phyloP scores from a whole-genome alignment of 2,888 invertebrate genomes.

The Metellina segmentata region DNA sequence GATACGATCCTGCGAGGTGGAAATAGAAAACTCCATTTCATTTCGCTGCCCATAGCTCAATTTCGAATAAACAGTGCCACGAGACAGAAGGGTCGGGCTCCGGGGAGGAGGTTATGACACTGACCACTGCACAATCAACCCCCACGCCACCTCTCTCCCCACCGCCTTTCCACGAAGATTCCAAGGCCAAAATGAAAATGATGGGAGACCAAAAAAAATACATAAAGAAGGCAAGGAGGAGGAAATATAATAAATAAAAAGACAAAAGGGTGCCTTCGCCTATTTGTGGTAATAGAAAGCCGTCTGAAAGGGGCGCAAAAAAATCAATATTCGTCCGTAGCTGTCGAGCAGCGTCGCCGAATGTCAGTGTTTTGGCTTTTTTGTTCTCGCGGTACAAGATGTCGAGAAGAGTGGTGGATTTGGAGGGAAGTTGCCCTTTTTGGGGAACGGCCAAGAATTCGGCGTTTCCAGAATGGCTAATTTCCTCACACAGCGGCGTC shows the following conservation, averaged over 20 bases:
- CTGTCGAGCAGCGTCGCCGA: conserved; percentile 14
- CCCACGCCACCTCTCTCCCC: background rate
- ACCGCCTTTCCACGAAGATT: background rate
- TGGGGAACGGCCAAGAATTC: conserved; percentile 20
- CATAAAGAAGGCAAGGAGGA: conserved; percentile 10
- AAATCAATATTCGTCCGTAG: conserved; percentile 65
- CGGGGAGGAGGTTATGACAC: conserved; percentile 21
- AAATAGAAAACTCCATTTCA: background rate
- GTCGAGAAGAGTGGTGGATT: conserved; percentile 18
- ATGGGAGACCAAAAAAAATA: conserved; percentile 11
- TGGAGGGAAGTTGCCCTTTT: conserved; percentile 7
- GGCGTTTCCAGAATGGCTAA: background rate
- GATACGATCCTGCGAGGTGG: background rate
- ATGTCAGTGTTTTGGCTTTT: conserved; percentile 29
- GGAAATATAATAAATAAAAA: conserved; percentile 45
- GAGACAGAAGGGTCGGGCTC: conserved; percentile 19
- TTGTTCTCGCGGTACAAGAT: background rate
- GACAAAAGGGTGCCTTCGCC: conserved; percentile 47
- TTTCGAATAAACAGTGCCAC: conserved; percentile 23
- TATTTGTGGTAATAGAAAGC: conserved; percentile 70
- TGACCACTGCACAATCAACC: conserved; percentile 43
- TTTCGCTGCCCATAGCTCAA: conserved; percentile 35
- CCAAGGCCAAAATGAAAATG: conserved; percentile 34
- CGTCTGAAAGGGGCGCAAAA: conserved; percentile 45
- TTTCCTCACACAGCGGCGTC: background rate